These are phyloP conservation scores for Athripsodes cinereus DNA, from an alignment of 2,888 invertebrate genomes.

Conservation along the genomic window DNA sequence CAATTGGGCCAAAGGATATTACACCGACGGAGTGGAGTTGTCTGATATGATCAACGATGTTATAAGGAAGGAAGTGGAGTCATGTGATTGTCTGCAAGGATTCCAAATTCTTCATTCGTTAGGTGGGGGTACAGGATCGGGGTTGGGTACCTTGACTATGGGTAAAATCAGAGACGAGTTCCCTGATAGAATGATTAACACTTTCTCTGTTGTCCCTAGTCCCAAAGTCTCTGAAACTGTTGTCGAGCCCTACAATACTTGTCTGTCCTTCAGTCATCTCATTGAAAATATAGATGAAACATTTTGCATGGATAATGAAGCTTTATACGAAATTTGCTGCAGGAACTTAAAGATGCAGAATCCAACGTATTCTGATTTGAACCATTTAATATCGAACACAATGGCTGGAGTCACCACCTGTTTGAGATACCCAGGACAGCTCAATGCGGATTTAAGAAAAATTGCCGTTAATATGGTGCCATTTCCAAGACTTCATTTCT, in stretches of 20 bases:
- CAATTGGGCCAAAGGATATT: constrained; percentile 6
- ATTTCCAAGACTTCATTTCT: constrained; percentile 3
- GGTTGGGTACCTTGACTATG: not conserved
- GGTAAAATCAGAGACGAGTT: constrained; percentile 6
- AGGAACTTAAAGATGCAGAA: not conserved
- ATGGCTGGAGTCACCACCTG: constrained; percentile 7
- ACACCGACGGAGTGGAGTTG: constrained; percentile 3
- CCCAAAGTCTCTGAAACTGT: constrained; percentile 12
- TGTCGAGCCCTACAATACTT: constrained; percentile 12
- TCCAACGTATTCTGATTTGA: not conserved
- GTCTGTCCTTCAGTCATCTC: constrained; percentile 2
- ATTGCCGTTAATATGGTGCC: constrained; percentile 7
- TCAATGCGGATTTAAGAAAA: constrained; percentile 7
- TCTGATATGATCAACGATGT: not conserved
- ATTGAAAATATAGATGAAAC: constrained; percentile 12
- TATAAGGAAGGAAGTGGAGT: constrained; percentile 7
- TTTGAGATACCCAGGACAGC: constrained; percentile 3
- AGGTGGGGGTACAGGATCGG: constrained; percentile 4
- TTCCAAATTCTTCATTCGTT: constrained; percentile 4
- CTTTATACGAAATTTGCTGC: constrained; percentile 3
- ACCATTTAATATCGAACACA: constrained; percentile 1
- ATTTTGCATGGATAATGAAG: constrained; percentile 2
- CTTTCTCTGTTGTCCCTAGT: constrained; percentile 8
- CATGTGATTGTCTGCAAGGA: constrained; percentile 10
- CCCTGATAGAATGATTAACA: constrained; percentile 11